Evolutionary conservation across 2,113 vertebrate species (phyloP), one percentile per base, ranked within the genome.

Genomic region (Vulpes lagopus): DNA sequence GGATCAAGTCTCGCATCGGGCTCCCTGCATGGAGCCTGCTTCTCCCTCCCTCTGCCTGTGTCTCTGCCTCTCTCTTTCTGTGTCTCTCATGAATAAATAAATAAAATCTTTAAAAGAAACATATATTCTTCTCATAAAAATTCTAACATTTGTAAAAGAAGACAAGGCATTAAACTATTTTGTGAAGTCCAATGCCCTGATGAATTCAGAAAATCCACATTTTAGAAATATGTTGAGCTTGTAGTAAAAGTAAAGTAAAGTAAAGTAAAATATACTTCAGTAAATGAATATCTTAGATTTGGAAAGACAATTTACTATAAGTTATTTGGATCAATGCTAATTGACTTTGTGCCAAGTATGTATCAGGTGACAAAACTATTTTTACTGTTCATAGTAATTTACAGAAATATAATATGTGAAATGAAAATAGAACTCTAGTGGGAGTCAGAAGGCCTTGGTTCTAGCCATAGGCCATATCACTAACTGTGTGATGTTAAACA

Each of bases 141-240:
- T 57, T 38, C 2, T 30, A 83, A 51, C 14, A 78, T 73, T 59
- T 74, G 19, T 85, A 57, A 86, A 85, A 89, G 5, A 81, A 96
- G 86, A 89, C 2, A 81, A 71, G 76, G 35, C 19, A 51, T 85
- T 88, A 65, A 38, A 53, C 84, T 81, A 20, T 57, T 92, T 95
- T 67, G 73, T 35, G 67, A 64, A 86, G 1, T 85, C 95, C 30
- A 73, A 1, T 91, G 22, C 14, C 22, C 35, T 64, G 12, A 89
- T 85, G 8, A 91, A 57, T 82, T 91, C 8, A 79, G 60, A 87
- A 97, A 89, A 89, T 8, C 51, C 78, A 89, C 11, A 60, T 96
- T 64, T 94, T 81, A 64, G 76, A 96, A 76, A 65, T 81, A 59
- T 55, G 0, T 60, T 81, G 59, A 82, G 25, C 22, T 74, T 25